Conservation (phyloP, 2,113 vertebrate species). For the Proteles cristata region DNA sequence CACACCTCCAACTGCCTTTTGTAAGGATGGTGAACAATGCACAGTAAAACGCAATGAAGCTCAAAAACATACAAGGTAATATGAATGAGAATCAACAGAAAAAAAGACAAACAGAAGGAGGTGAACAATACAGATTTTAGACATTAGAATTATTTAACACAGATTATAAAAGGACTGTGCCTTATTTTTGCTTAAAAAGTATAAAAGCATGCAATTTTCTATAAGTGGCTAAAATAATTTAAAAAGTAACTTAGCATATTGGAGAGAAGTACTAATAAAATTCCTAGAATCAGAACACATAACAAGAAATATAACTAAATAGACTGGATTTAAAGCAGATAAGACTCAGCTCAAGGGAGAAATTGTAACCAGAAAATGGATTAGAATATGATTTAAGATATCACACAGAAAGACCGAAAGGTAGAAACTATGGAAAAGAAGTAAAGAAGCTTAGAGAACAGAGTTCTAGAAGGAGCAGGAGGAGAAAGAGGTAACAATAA, state of each 20-base stretch:
- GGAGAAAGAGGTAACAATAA: neutral
- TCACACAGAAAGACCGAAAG: neutral
- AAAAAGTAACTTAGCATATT: neutral
- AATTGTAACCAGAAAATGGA: neutral
- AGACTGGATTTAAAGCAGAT: neutral
- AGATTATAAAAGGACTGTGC: neutral
- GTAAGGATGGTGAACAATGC: neutral
- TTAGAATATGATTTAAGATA: neutral
- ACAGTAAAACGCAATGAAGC: neutral
- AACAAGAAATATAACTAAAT: neutral
- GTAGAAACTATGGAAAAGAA: neutral
- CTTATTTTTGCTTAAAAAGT: neutral
- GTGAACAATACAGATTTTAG: neutral
- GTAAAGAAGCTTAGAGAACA: neutral
- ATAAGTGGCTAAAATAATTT: neutral
- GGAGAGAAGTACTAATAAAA: neutral
- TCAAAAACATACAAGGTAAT: neutral
- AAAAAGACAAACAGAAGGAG: neutral
- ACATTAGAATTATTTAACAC: neutral
- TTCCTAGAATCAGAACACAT: neutral
- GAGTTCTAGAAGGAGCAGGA: neutral
- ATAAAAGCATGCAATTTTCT: neutral
- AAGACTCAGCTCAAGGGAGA: neutral
- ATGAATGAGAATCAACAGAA: neutral
- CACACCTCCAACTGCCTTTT: neutral